Base-by-base conservation (phyloP, 1,140 invertebrate species). In the Dryas iulia region DNA sequence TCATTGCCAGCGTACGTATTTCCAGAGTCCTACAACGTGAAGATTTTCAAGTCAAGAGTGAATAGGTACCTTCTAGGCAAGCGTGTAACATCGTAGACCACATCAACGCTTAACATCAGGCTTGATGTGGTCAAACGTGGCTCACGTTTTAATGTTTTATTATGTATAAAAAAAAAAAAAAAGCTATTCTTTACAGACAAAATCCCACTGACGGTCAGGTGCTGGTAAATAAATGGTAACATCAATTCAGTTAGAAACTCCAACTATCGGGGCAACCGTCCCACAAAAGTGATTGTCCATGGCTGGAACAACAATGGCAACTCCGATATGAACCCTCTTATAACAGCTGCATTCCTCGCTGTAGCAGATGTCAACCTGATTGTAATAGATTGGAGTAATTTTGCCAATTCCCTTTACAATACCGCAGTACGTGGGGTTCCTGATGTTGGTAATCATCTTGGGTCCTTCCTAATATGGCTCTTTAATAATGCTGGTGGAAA, bases 391-490 rank as follows among this genome's bases (percentile, higher is more conserved):
- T 94, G 94, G 93, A 78, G 79, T 1, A 25, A 10, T 3, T 87
- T 91, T 12, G 87, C 93, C 2, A 75, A 76, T 2, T 39, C 23
- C 0, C 70, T 82, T 31, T 94, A 94, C 57, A 62, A 90, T 3
- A 91, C 82, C n/a, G 89, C 94, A 8, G 89, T 88, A 1, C 77
- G 69, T n/a, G 88, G 90, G 4, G 93, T 94, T 0, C 82, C 90
- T n/a, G 65, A 76, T 1, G 92, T 95, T 23, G 94, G 94, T 0
- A 67, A 86, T 26, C 76, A 80, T 1, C 39, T 94, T 6, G 93
- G 92, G 8, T 74, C 89, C 35, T 94, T 95, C 58, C 72, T 95
- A 11, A 80, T 89, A 26, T 92, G 91, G 75, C 73, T 95, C n/a
- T 73, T 92, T 14, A 64, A 62, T 2, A 74, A 81, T 12, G 64